Conservation (phyloP, 2,797 vertebrate species). For the Orestias chungarensis region DNA sequence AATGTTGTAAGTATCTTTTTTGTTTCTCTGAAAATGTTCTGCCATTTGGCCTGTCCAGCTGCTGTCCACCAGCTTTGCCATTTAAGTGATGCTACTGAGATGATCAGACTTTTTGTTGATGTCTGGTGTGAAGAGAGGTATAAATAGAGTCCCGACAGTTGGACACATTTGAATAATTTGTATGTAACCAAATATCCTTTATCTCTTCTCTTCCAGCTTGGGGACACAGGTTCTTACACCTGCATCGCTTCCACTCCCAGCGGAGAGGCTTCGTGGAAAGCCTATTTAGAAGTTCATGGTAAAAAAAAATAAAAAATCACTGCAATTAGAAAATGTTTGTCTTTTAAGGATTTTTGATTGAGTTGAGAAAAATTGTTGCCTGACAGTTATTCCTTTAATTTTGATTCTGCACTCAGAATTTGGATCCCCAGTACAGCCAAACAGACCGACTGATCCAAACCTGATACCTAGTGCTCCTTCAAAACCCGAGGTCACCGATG, state of each 20-base stretch:
- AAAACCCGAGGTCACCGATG: conserved; percentile 94
- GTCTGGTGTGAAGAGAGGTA: conserved; percentile 8
- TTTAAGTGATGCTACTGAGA: conserved; percentile 53
- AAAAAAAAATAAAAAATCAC: conserved; percentile 41
- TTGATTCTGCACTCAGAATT: conserved; percentile 83
- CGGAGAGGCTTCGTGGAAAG: conserved; percentile 95
- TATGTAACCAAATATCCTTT: conserved; percentile 33
- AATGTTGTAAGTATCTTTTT: conserved; percentile 61
- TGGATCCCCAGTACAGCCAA: conserved; percentile 91
- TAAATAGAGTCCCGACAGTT: conserved; percentile 17
- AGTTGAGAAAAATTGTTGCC: background rate
- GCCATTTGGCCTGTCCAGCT: conserved; percentile 65
- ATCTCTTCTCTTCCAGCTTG: conserved; percentile 80
- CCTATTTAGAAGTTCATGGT: conserved; percentile 97
- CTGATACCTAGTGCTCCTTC: conserved; percentile 95
- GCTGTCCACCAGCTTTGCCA: conserved; percentile 43
- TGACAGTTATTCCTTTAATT: conserved; percentile 14
- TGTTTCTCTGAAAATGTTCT: conserved; percentile 53
- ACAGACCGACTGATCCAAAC: conserved; percentile 95
- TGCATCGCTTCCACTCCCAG: conserved; percentile 95
- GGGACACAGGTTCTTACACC: conserved; percentile 93
- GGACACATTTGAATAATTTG: conserved; percentile 30
- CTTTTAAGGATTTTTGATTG: background rate
- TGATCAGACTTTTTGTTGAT: conserved; percentile 48
- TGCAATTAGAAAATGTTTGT: background rate